A percentile compares a stretch with the other conserved stretches of the same genome.
Conservation (phyloP, 2,888 invertebrate genomes). For the Hololepta plana region DNA sequence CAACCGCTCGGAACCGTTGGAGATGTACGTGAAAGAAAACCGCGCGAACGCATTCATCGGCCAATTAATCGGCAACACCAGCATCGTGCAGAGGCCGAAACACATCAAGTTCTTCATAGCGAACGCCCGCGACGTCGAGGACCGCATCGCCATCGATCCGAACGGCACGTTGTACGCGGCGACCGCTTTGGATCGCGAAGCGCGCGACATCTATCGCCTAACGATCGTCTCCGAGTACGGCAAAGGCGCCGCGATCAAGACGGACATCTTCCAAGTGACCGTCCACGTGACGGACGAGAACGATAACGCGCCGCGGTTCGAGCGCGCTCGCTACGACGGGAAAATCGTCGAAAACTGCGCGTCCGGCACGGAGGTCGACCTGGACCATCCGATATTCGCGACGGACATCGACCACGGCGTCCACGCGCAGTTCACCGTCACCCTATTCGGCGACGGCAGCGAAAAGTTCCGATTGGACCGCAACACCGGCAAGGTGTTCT, state of each 20-base stretch:
- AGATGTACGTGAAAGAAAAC: constrained; percentile 63
- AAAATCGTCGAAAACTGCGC: constrained; percentile 60
- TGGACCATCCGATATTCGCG: constrained; percentile 49
- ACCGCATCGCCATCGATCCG: constrained; percentile 56
- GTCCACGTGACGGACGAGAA: constrained; percentile 72
- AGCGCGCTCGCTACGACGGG: constrained; percentile 51
- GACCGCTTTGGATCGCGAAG: constrained; percentile 59
- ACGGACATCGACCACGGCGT: constrained; percentile 50
- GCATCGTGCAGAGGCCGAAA: too few relatives aligned
- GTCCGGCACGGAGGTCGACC: constrained; percentile 47
- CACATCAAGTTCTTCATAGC: constrained; percentile 54
- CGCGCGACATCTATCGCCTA: constrained; percentile 49
- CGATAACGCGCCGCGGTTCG: constrained; percentile 71
- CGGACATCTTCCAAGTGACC: constrained; percentile 63
- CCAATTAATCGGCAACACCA: constrained; percentile 39
- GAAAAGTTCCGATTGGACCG: constrained; percentile 53
- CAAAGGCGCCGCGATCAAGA: constrained; percentile 47
- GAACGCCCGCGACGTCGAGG: constrained; percentile 65
- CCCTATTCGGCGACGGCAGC: constrained; percentile 56
- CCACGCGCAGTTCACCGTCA: constrained; percentile 50
- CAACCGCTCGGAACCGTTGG: constrained; percentile 51
- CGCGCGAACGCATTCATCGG: constrained; percentile 54
- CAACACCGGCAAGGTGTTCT: constrained; percentile 40
- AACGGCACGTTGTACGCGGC: constrained; percentile 69
- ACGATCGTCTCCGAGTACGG: constrained; percentile 65